Base-by-base conservation (phyloP, 2,113 vertebrate species). In the Ondatra zibethicus region DNA sequence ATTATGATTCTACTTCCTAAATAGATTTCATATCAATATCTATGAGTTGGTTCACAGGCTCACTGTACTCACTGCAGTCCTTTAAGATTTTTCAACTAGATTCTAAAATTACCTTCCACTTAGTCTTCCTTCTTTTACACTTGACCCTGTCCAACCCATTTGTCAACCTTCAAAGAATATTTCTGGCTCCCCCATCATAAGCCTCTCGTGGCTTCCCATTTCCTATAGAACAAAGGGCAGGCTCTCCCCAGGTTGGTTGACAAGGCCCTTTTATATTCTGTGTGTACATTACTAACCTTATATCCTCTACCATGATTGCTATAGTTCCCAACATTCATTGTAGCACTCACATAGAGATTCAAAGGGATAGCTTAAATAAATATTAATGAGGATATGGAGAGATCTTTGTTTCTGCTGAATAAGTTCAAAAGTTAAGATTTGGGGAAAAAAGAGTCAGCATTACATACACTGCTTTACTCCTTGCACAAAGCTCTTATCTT, bases 11-110 rank as follows among this genome's bases (percentile, higher is more conserved):
- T 76, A 66, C 14, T 13, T 95, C 50, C 36, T 65, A 92, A 95
- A 85, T 76, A 80, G 10, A 86, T 88, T 94, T 96, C 4, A 80
- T 52, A 88, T 88, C 39, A 89, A 19, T 95, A 81, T 3, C 31
- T n/a, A 76, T 45, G 14, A 80, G 5, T 68, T 55, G 6, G 3
- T 89, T n/a, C 31, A 52, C 42, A 77, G 29, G 31, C 0, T 82
- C 10, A 58, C 16, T 78, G 27, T 1, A 94, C 16, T 91, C 65
- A 70, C 4, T 72, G 7, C 21, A 88, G 45, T 5, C 0, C 31
- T 72, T 92, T 80, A 89, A 85, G 55, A 89, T 68, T 88, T 95
- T 75, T 89, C 70, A 75, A 14, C 13, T 19, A 45, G n/a, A 94
- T 81, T 80, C 42, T 93, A 70, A 89, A 75, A 78, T 93, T 61